Conservation (phyloP, 2,797 vertebrate species). For the Dendrocincla tyrannina region DNA sequence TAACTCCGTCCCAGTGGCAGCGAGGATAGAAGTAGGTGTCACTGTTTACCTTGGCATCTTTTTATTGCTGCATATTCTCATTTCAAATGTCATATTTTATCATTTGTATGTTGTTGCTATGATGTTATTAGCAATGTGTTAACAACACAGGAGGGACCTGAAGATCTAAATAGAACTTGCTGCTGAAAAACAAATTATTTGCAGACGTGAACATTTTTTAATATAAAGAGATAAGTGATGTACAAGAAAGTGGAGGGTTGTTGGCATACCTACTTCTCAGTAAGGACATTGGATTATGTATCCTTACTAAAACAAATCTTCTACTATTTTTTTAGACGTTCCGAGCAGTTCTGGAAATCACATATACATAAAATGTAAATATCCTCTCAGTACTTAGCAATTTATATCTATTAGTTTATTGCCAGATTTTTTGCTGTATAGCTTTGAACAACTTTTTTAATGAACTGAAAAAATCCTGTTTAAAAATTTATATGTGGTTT, state of each 20-base stretch:
- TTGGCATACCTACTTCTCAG: not conserved
- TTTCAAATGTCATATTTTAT: not conserved
- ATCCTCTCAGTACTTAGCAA: not conserved
- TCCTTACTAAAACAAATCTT: not conserved
- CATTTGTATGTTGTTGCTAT: not conserved
- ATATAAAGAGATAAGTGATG: not conserved
- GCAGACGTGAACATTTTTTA: not conserved
- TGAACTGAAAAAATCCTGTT: conserved; percentile 18
- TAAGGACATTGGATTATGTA: not conserved
- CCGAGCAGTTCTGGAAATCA: not conserved
- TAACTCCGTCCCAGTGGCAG: too few relatives aligned
- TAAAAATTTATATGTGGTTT: not conserved
- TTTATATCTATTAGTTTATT: not conserved
- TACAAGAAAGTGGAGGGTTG: not conserved
- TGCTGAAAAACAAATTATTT: not conserved
- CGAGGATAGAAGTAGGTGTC: too few relatives aligned
- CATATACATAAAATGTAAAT: not conserved
- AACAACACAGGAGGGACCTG: not conserved
- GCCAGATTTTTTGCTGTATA: not conserved
- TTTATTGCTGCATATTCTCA: too few relatives aligned
- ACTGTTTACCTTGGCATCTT: too few relatives aligned
- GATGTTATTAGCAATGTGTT: not conserved
- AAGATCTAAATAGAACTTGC: not conserved
- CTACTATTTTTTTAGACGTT: not conserved
- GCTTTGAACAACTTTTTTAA: conserved; percentile 9